Percentiles rank a stretch among this genome's conserved stretches.
Evolutionary conservation across 2,797 vertebrate species (phyloP).

Genomic region (Rhinichthys osculus): DNA sequence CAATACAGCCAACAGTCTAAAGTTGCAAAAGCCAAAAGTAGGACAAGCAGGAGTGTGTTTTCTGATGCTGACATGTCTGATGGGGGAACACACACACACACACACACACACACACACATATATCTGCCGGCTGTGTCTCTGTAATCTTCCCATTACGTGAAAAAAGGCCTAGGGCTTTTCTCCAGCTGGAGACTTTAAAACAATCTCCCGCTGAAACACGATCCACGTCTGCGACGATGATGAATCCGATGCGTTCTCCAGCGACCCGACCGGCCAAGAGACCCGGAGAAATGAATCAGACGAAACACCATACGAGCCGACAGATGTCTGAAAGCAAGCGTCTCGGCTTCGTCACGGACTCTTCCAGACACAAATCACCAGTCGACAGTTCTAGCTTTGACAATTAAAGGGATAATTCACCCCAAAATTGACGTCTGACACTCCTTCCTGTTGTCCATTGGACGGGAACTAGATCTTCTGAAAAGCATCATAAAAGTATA

Average conservation of each 20-base stretch:
- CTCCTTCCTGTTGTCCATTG: neutral
- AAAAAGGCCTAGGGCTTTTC: neutral
- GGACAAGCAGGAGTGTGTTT: neutral
- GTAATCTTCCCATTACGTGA: neutral
- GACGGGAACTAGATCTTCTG: neutral
- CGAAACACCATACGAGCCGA: neutral
- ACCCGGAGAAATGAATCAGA: neutral
- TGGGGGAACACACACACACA: neutral
- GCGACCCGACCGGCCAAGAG: neutral
- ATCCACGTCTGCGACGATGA: neutral
- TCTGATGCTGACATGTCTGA: neutral
- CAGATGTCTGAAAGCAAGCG: neutral
- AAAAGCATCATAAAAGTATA: neutral
- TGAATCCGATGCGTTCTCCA: neutral
- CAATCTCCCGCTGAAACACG: neutral
- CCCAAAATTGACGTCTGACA: neutral
- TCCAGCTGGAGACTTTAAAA: neutral
- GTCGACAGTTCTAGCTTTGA: neutral
- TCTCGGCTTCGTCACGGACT: neutral
- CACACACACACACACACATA: neutral
- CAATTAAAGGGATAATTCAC: neutral
- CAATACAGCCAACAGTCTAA: neutral
- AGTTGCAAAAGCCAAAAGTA: neutral
- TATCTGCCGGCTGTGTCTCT: neutral
- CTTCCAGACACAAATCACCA: neutral